phyloP scores from a whole-genome alignment of 2,888 invertebrate species.

The Dasypogon diadema region DNA sequence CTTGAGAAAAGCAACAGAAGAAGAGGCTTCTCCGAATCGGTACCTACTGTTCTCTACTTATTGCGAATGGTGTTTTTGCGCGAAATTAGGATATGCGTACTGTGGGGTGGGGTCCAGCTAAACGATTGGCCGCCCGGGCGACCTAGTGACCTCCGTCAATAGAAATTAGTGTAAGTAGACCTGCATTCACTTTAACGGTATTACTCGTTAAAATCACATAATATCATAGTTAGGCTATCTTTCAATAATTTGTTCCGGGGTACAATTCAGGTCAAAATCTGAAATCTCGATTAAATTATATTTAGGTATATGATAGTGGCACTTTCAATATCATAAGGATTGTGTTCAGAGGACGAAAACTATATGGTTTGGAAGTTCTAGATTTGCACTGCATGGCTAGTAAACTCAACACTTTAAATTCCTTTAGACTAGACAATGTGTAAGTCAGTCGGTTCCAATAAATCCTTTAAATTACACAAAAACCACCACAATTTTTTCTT shows the following conservation, averaged over 20 bases:
- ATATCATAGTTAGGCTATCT: background rate
- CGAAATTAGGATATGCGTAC: conserved; percentile 51
- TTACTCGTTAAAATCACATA: background rate
- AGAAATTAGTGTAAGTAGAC: conserved; percentile 23
- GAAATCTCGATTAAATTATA: too few relatives aligned
- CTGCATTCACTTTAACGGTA: background rate
- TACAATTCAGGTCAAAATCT: background rate
- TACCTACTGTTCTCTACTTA: background rate
- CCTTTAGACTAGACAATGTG: background rate
- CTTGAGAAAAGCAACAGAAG: background rate
- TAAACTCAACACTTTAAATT: conserved; percentile 23
- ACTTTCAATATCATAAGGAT: too few relatives aligned
- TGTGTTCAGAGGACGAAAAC: too few relatives aligned
- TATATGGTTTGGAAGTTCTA: background rate
- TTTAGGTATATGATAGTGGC: too few relatives aligned
- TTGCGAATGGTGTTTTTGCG: conserved; percentile 20
- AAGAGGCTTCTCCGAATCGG: background rate
- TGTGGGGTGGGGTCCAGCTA: conserved; percentile 56
- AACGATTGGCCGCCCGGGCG: conserved; percentile 63
- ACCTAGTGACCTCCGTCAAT: conserved; percentile 67
- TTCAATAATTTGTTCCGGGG: background rate
- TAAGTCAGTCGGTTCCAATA: background rate
- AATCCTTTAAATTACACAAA: background rate
- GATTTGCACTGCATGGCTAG: conserved; percentile 1
- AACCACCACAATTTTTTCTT: background rate